Percentiles rank a stretch among this genome's conserved stretches.
Evolutionary conservation across 2,113 vertebrate species (phyloP).

Genomic region (Aythya baeri): DNA sequence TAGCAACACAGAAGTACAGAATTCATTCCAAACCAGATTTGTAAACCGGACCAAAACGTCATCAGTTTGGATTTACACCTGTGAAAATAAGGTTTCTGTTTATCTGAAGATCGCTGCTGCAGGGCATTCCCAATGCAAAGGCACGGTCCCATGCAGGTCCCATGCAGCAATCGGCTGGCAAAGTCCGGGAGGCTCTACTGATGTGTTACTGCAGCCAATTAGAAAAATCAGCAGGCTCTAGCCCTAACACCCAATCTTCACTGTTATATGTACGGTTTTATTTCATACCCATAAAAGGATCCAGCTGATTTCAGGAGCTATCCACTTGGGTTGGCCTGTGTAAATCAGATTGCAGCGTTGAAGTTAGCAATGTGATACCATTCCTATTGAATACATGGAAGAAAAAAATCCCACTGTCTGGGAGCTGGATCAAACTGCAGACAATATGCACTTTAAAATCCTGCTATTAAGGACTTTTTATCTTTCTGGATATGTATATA

Average conservation of each 20-base stretch:
- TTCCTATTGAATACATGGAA: neutral
- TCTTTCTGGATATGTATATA: neutral
- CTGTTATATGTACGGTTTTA: neutral
- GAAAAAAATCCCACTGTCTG: conserved; percentile 20
- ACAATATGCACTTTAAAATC: conserved; percentile 5
- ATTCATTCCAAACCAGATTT: neutral
- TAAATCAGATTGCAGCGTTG: conserved; percentile 15
- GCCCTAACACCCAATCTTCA: neutral
- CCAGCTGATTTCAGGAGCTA: conserved; percentile 40
- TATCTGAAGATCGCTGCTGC: neutral
- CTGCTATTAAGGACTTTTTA: conserved; percentile 7
- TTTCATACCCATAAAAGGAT: conserved; percentile 22
- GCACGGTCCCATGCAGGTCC: neutral
- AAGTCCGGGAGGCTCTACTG: neutral
- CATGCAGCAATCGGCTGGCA: neutral
- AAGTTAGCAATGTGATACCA: conserved; percentile 30
- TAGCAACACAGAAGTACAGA: neutral
- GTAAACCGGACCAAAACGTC: neutral
- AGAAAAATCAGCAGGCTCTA: neutral
- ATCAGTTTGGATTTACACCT: neutral
- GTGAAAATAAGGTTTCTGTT: neutral
- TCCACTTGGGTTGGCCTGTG: neutral
- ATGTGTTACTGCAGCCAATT: neutral
- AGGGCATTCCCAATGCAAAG: neutral
- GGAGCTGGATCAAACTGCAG: conserved; percentile 1